These are phyloP conservation scores for Rhinophrynus dorsalis DNA, from an alignment of 2,797 vertebrate species.

Conservation along the genomic window DNA sequence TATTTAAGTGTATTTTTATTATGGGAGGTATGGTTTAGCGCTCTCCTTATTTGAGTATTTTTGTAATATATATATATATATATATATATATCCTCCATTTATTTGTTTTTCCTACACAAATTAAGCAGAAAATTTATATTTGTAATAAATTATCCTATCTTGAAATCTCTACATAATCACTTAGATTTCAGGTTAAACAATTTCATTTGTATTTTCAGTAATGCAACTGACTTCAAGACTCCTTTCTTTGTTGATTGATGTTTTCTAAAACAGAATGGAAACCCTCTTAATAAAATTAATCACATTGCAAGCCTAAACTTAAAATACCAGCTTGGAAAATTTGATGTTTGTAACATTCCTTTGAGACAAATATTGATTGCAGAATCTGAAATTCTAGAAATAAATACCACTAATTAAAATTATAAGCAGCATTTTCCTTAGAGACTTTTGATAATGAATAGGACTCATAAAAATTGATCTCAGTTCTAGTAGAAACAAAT, in stretches of 20 bases:
- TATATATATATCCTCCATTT: too few relatives aligned
- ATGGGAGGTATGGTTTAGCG: too few relatives aligned
- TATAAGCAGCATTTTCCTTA: slow-evolving; percentile 37
- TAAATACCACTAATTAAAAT: slow-evolving; percentile 48
- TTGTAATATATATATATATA: too few relatives aligned
- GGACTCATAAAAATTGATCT: slow-evolving; percentile 48
- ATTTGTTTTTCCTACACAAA: too few relatives aligned
- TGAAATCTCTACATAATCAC: too few relatives aligned
- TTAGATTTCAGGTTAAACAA: too few relatives aligned
- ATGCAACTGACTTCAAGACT: background rate
- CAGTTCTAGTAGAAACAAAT: slow-evolving; percentile 40
- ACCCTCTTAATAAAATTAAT: slow-evolving; percentile 22
- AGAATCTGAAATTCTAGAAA: slow-evolving; percentile 34
- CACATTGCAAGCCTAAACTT: slow-evolving; percentile 8
- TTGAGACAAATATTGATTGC: slow-evolving; percentile 38
- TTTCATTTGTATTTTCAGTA: too few relatives aligned
- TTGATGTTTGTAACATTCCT: slow-evolving; percentile 2
- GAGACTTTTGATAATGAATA: slow-evolving; percentile 40
- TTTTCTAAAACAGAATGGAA: background rate
- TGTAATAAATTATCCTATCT: too few relatives aligned
- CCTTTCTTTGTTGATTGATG: background rate
- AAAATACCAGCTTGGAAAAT: slow-evolving; percentile 32
- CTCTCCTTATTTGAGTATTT: too few relatives aligned
- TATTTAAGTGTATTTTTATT: too few relatives aligned
- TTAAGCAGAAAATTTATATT: too few relatives aligned